Base-by-base conservation (phyloP, 2,797 vertebrate genomes). In the Enteromius afrohamiltoni region DNA sequence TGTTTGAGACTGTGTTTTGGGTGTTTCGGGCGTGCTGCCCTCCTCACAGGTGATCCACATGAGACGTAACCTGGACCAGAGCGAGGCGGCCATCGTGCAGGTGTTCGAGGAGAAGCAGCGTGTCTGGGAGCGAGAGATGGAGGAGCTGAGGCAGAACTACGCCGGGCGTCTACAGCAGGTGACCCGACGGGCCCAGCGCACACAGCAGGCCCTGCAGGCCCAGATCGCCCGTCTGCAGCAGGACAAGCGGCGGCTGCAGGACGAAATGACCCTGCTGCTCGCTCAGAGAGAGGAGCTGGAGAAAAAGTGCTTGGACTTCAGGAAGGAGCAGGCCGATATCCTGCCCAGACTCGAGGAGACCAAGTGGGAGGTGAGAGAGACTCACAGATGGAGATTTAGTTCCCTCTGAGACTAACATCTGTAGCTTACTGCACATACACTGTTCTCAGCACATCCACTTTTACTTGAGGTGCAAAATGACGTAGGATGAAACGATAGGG, bases 91-190 rank as follows among this genome's bases (percentile, higher is more conserved):
- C 0, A 98, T 99, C 87, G 97, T 97, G 90, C 98, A 99, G 92
- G 98, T 99, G 89, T 97, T 99, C 7, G 98, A 99, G 93, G 98
- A 99, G 93, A 98, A 99, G 91, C 97, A 99, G 88, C 97, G 97
- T 26, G 97, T 98, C n/a, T 99, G 98, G 98, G 98, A 99, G 90
- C 95, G 96, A 0, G 98, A 99, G 90, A 98, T 99, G 95, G 97
- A 98, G 1, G 98, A 99, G 87, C 90, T 99, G 88, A 93, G 97
- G 86, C 98, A 99, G 91, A 98, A 98, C 92, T 99, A 98, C 0
- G 97, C 97, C 16, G 97, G 97, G 1, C 97, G 97, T 73, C 91
- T 99, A 89, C 97, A 99, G 89, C 98, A 99, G 95, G 97, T 99
- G 87, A 97, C 97, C 2, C 96, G 97, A 49, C 96, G 97, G 0